phyloP scores from a whole-genome alignment of 2,888 invertebrate species.

The Danaus chrysippus region DNA sequence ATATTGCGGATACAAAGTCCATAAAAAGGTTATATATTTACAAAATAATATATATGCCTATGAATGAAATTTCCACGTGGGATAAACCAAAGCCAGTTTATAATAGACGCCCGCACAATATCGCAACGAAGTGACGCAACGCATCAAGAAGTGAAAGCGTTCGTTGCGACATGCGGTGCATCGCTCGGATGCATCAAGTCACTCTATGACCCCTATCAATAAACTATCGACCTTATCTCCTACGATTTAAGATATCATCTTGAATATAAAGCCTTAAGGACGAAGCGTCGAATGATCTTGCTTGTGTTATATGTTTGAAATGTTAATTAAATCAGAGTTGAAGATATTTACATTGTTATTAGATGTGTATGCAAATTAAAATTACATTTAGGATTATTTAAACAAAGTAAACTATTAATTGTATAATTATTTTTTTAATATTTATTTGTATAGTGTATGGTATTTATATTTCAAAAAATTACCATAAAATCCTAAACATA shows the following conservation, averaged over 20 bases:
- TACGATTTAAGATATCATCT: slow-evolving; percentile 14
- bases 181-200: slow-evolving; percentile 65
- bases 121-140: slow-evolving; percentile 52
- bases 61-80: slow-evolving; percentile 27
- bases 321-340: background rate
- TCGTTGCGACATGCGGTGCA: slow-evolving; percentile 68
- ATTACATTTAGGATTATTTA: no score
- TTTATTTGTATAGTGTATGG: no score
- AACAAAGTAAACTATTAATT: no score
- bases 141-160: slow-evolving; percentile 65
- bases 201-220: slow-evolving; percentile 36
- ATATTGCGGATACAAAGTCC: no score
- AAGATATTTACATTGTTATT: no score
- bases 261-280: background rate
- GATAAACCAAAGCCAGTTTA: slow-evolving; percentile 27
- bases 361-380: no score
- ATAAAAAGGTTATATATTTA: background rate
- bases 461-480: no score
- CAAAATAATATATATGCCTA: background rate
- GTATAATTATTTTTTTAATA: no score
- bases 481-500: no score
- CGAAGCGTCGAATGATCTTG: background rate
- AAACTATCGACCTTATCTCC: slow-evolving; percentile 30
- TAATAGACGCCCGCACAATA: slow-evolving; percentile 36
- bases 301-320: background rate